A percentile compares a stretch with the other conserved stretches of the same genome.
Conservation (phyloP, 2,797 vertebrate species). For the Protosalanx chinensis region DNA sequence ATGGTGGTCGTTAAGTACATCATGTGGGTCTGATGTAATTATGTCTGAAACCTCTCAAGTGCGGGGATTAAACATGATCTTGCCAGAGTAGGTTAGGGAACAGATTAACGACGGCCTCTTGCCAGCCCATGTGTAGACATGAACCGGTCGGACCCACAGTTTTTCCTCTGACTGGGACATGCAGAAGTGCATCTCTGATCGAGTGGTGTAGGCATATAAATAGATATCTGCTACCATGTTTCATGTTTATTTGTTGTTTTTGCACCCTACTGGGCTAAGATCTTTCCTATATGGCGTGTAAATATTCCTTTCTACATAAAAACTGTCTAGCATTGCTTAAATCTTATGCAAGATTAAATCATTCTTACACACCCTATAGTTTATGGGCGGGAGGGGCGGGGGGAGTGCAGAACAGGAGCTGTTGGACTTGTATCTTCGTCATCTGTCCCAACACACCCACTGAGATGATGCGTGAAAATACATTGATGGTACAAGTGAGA, state of each 20-base stretch:
- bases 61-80: not conserved
- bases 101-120: not conserved
- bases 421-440: slow-evolving; percentile 50
- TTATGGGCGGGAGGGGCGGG: slow-evolving; percentile 6
- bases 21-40: slow-evolving; percentile 8
- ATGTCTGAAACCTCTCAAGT: not conserved
- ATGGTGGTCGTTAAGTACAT: slow-evolving; percentile 7
- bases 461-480: slow-evolving; percentile 67
- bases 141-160: not conserved
- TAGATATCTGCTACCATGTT: too few relatives aligned
- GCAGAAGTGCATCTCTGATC: too few relatives aligned
- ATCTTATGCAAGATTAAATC: too few relatives aligned
- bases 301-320: too few relatives aligned
- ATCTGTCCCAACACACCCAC: slow-evolving; percentile 52
- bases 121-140: not conserved
- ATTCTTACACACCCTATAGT: too few relatives aligned
- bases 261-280: too few relatives aligned
- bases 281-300: too few relatives aligned
- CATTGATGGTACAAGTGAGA: slow-evolving; percentile 57
- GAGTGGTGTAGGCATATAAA: too few relatives aligned
- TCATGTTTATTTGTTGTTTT: too few relatives aligned
- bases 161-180: not conserved
- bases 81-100: not conserved
- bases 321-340: too few relatives aligned
- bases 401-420: slow-evolving; percentile 43